Conservation (phyloP, 1,140 invertebrate species). For the Meloidogyne exigua region DNA sequence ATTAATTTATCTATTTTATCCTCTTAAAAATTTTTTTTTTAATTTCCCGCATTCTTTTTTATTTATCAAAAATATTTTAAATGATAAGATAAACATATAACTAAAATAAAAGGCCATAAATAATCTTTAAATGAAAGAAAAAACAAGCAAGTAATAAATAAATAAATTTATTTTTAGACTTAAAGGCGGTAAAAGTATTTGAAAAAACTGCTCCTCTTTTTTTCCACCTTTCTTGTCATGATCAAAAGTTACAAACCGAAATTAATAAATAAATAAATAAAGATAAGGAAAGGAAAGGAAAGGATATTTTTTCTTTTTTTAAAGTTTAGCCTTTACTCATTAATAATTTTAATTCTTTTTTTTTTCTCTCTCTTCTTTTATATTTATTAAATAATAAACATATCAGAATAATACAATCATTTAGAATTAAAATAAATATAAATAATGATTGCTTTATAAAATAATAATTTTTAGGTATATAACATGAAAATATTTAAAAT, state of each 20-base stretch:
- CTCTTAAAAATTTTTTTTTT: background rate
- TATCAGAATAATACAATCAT: no score
- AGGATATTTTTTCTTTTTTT: no score
- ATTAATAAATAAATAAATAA: background rate
- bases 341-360: no score
- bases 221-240: background rate
- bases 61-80: background rate
- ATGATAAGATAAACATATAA: slow-evolving; percentile 2
- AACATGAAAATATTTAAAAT: background rate
- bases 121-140: background rate
- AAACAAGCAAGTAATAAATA: background rate
- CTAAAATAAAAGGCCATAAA: background rate
- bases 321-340: no score
- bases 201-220: background rate
- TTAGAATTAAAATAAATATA: no score
- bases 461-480: no score
- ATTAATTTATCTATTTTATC: background rate
- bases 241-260: background rate
- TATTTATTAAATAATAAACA: no score
- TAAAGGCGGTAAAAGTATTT: background rate
- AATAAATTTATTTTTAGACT: background rate
- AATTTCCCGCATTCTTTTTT: background rate
- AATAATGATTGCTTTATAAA: no score
- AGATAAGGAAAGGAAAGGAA: no score
- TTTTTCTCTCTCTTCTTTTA: no score